A percentile compares a stretch with the other conserved stretches of the same genome.
phyloP scores from a whole-genome alignment of 1,140 invertebrate genomes.

The Apis laboriosa region DNA sequence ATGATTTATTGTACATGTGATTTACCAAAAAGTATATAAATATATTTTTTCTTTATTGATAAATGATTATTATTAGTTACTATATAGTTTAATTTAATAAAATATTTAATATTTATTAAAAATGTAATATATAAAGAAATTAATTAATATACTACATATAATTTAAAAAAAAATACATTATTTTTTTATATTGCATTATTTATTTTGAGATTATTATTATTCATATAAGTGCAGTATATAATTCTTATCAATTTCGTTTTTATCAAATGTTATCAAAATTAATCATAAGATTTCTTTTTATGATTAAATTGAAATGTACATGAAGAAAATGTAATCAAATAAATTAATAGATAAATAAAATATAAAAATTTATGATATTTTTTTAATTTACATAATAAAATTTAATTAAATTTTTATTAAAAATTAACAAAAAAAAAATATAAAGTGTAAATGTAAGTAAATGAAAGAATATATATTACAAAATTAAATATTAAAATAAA shows the following conservation, averaged over 20 bases:
- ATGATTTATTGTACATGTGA: background rate
- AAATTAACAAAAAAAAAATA: background rate
- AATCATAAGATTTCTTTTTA: background rate
- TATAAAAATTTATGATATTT: background rate
- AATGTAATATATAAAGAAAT: background rate
- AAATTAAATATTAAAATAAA: background rate
- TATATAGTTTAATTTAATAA: background rate
- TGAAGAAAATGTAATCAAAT: background rate
- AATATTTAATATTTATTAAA: background rate
- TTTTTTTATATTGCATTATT: background rate
- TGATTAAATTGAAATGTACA: background rate
- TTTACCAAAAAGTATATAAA: background rate
- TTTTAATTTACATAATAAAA: too few species aligned
- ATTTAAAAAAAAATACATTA: background rate
- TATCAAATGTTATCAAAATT: slow-evolving; percentile 28
- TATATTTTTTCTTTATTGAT: background rate
- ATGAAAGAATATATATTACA: background rate
- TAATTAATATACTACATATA: background rate
- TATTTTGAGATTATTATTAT: slow-evolving; percentile 1
- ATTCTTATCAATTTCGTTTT: background rate
- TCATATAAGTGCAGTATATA: background rate
- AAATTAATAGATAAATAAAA: background rate
- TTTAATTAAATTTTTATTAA: background rate
- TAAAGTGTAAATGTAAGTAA: background rate
- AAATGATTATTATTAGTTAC: background rate